A percentile compares a stretch with the other conserved stretches of the same genome.
Evolutionary conservation across 1,140 invertebrate genomes (phyloP).

Genomic region (Stegodyphus mimosarum): DNA sequence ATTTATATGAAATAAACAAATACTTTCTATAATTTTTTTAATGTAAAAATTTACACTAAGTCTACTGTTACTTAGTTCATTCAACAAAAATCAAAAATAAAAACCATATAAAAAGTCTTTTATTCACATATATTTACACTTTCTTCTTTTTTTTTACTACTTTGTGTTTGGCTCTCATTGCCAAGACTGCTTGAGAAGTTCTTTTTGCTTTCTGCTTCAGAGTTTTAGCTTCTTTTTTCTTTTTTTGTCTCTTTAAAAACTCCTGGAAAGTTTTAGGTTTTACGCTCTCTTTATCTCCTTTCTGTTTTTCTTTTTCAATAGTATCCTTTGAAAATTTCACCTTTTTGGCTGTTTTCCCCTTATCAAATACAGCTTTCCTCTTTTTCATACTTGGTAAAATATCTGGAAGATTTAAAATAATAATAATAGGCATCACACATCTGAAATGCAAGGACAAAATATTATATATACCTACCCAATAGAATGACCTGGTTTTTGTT

Average conservation of each 20-base stretch:
- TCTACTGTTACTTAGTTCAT: too few relatives aligned
- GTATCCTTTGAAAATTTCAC: slow-evolving; percentile 23
- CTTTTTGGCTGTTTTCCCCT: slow-evolving; percentile 3
- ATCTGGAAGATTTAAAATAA: neutral
- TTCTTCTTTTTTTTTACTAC: neutral
- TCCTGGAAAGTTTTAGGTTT: neutral
- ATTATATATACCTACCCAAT: neutral
- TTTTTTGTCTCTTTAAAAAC: slow-evolving; percentile 5
- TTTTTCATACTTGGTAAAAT: neutral
- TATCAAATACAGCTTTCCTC: neutral
- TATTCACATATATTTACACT: neutral
- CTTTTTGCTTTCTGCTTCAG: neutral
- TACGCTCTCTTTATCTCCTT: neutral
- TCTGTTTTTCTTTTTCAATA: neutral
- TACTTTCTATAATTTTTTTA: too few relatives aligned
- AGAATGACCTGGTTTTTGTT: neutral
- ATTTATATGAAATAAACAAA: too few relatives aligned
- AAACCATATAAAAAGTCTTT: neutral
- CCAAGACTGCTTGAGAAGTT: neutral
- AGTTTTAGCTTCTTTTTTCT: slow-evolving; percentile 10
- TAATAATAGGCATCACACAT: neutral
- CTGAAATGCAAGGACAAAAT: neutral
- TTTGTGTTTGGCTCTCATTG: slow-evolving; percentile 1
- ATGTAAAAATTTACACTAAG: too few relatives aligned
- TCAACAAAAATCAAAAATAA: neutral